Evolutionary conservation across 2,113 vertebrate genomes (phyloP), one percentile per base, ranked within the genome.

Genomic region (Oreocharis arfaki): DNA sequence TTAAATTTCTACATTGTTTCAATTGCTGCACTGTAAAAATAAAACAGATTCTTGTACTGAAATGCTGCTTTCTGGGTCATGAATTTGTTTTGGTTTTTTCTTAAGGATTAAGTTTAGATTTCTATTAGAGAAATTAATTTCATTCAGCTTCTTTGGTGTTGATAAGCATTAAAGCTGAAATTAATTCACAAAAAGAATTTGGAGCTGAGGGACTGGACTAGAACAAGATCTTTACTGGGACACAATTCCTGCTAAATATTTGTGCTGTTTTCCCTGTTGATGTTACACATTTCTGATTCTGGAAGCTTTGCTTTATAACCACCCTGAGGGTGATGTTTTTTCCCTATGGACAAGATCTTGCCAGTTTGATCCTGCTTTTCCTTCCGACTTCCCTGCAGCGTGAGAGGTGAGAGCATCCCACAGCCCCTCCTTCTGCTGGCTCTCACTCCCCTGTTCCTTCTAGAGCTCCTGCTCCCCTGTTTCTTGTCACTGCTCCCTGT

Each of bases 21-120:
- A 95, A 81, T 97, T 89, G 70, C 83, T 96, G 60, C 80, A 57
- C 75, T 97, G 75, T 96, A 85, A 97, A 97, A 96, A 93, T 93
- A 94, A 87, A 94, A 39, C 74, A 32, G 92, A 94, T 96, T 97
- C 96, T 98, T 97, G 9, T 92, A 97, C 78, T 92, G 78, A 97
- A 79, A 21, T 39, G 55, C 50, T 83, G 70, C 87, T 82, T 75
- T 57, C 79, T n/a, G 35, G 53, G 81, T 82, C 69, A 60, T 84
- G 59, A 70, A 32, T 7, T 46, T 18, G 9, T 9, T 67, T 37
- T 17, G 8, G 4, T 65, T 61, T 30, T 53, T 64, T 7, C 39
- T 74, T 57, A 32, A 60, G 46, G 70, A 69, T 91, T 41, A 19
- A 46, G 13, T 47, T 78, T 84, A 75, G 56, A 70, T 92, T 86